Base-by-base conservation (phyloP, 2,888 invertebrate species). In the Dorcus hopei region DNA sequence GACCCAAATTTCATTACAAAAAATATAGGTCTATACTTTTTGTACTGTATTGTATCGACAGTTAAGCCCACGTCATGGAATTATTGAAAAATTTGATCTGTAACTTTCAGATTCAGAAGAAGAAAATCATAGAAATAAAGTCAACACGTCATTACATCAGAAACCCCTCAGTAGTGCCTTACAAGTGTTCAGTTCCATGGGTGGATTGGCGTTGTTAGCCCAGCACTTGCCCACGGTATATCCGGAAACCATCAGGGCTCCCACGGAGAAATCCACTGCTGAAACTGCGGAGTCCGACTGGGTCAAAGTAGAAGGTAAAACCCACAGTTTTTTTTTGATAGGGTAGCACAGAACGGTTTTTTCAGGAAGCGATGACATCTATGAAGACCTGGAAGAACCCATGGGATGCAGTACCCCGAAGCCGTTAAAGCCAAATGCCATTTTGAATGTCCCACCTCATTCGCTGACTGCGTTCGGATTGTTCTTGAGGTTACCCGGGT, bases 401-500 rank as follows among this genome's bases (percentile, higher is more conserved):
- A 79, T 51, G 41, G 51, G 8, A 3, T 75, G 72, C 33, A 57
- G 54, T 19, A 79, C 82, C 4, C 81, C 80, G 63, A 77, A 83
- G 7, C 74, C 83, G 2, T 75, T 83, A 0, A 83, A 83, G 67
- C 53, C 62, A 3, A 54, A 56, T n/a, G 75, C 81, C 2, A 81
- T 83, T 6, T 83, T 85, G n/a, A 84, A 86, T 52, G 89, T 91
- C 56, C 95, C 96, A 5, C 90, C 93, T 54, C 96, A 96, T 80
- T 94, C 95, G 48, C 83, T 97, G 64, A 89, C 93, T 1, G 95
- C 95, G 9, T 92, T 97, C 74, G 93, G 93, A 1, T 80, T 96
- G 59, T 93, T 97, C 75, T 82, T 97, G 19, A 85, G 94, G 67
- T 80, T 97, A 68, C 94, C 95, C 0, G 91, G 94, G 2, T 97